Percentiles rank a stretch among this genome's conserved stretches.
Evolutionary conservation across 2,113 vertebrate genomes (phyloP).

Genomic region (Crotalus tigris): DNA sequence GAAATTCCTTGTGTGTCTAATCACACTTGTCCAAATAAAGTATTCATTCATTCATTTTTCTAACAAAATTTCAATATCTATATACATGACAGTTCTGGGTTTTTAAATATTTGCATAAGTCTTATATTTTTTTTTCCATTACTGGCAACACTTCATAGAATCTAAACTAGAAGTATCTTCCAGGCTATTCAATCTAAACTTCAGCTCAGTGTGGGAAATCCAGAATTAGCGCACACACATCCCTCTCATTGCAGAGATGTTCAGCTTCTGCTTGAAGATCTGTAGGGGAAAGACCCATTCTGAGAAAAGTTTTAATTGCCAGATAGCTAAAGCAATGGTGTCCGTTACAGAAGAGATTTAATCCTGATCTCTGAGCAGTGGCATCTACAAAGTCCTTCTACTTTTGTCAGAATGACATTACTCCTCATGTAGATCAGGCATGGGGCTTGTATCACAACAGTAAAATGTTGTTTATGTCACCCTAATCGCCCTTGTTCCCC

Average conservation of each 20-base stretch:
- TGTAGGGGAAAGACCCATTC: not conserved
- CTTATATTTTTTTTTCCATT: not conserved
- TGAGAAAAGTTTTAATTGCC: not conserved
- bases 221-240: not conserved
- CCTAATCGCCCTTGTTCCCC: not conserved
- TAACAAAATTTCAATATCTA: not conserved
- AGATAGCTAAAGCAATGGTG: not conserved
- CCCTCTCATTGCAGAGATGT: not conserved
- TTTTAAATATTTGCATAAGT: not conserved
- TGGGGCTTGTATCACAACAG: not conserved
- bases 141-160: not conserved
- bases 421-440: not conserved
- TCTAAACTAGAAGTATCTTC: not conserved
- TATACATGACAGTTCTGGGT: not conserved
- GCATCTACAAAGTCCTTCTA: not conserved
- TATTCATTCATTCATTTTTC: not conserved
- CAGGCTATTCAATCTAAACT: not conserved
- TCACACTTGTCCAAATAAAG: not conserved
- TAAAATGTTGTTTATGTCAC: not conserved
- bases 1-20: not conserved
- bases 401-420: not conserved
- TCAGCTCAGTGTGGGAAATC: not conserved
- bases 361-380: not conserved
- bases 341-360: not conserved
- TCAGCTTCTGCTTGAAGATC: not conserved